phyloP scores from a whole-genome alignment of 2,797 vertebrate genomes.

The Bradypus variegatus region DNA sequence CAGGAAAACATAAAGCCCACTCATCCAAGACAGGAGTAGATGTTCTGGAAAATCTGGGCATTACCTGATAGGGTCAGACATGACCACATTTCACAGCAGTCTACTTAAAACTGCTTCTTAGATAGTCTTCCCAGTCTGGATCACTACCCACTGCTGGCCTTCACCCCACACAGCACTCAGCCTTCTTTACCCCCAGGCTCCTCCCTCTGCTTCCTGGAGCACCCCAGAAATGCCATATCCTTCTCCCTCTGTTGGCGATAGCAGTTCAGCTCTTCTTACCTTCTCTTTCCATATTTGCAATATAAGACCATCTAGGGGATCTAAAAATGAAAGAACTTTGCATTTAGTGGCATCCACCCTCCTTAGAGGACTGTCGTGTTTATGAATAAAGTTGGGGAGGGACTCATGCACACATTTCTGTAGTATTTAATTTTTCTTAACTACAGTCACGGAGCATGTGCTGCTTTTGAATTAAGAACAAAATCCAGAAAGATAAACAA shows the following conservation, averaged over 20 bases:
- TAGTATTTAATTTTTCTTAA: neutral
- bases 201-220: neutral
- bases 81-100: neutral
- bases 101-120: neutral
- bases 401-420: neutral
- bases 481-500: conserved; percentile 24
- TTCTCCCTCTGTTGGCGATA: neutral
- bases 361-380: neutral
- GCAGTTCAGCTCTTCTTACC: neutral
- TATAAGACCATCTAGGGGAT: neutral
- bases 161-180: no score
- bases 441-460: neutral
- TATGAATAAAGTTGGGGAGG: neutral
- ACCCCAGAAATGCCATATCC: neutral
- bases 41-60: neutral
- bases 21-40: neutral
- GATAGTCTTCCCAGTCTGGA: neutral
- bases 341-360: neutral
- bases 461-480: conserved; percentile 37
- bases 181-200: neutral
- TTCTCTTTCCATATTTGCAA: neutral
- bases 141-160: neutral
- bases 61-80: neutral
- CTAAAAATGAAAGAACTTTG: neutral
- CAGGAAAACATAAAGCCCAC: neutral